phyloP scores from a whole-genome alignment of 2,113 vertebrate species.

The Solenodon paradoxus region DNA sequence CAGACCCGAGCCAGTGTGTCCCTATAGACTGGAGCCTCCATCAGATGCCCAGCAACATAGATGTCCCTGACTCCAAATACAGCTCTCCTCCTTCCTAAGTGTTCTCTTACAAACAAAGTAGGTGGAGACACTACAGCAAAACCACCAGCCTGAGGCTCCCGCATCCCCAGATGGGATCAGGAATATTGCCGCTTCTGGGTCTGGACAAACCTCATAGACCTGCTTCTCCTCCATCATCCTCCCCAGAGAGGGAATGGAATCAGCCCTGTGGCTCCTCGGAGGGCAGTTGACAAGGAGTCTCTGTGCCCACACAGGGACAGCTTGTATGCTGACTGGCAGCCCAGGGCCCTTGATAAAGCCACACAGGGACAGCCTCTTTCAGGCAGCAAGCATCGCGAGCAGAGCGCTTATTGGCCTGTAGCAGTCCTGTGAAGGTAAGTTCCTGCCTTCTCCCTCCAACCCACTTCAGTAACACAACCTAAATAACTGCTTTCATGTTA shows the following conservation, averaged over 20 bases:
- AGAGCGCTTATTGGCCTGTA: neutral
- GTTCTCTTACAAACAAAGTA: neutral
- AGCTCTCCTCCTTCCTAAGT: neutral
- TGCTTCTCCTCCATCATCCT: neutral
- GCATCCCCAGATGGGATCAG: neutral
- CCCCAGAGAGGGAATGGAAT: neutral
- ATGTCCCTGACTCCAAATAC: neutral
- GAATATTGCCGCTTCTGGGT: neutral
- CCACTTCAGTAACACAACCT: constrained; percentile 62
- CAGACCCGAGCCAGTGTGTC: neutral
- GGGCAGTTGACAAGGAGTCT: constrained; percentile 57
- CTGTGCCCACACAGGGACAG: constrained; percentile 62
- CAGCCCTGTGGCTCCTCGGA: neutral
- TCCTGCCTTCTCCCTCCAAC: constrained; percentile 5
- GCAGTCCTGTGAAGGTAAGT: constrained; percentile 4
- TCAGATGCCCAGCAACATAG: neutral
- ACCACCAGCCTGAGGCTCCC: neutral
- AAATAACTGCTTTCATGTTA: constrained; percentile 67
- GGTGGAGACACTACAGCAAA: neutral
- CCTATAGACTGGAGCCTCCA: neutral
- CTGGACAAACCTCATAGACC: neutral
- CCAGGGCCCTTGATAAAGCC: constrained; percentile 58
- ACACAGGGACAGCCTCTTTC: constrained; percentile 54
- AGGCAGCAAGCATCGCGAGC: neutral
- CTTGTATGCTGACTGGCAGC: constrained; percentile 21